phyloP scores from a whole-genome alignment of 2,797 vertebrate genomes.

The Anguilla megastoma region DNA sequence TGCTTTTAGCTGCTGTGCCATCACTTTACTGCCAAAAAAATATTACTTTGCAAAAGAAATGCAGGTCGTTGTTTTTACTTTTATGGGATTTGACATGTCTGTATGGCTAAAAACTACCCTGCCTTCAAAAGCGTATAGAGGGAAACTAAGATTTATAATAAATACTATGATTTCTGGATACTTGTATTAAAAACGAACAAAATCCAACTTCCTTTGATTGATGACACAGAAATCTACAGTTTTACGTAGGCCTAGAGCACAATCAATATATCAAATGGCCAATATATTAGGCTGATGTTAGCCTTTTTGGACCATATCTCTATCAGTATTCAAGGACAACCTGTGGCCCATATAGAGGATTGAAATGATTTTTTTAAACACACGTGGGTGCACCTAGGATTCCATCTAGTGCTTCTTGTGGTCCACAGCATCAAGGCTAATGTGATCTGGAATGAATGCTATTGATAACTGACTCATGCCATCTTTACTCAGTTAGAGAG shows the following conservation, averaged over 20 bases:
- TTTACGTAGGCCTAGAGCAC: not conserved
- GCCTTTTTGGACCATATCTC: not conserved
- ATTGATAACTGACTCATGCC: no score
- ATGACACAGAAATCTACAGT: not conserved
- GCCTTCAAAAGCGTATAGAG: not conserved
- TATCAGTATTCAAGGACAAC: no score
- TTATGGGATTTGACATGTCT: not conserved
- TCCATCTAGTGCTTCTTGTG: no score
- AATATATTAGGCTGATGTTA: not conserved
- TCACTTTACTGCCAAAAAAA: slow-evolving; percentile 1
- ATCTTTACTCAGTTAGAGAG: no score
- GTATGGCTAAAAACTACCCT: not conserved
- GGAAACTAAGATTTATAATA: not conserved
- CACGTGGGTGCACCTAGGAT: no score
- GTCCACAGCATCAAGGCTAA: no score
- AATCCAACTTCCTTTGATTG: not conserved
- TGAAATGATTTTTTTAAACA: no score
- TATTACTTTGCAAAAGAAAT: not conserved
- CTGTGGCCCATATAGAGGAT: no score
- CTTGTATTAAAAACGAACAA: not conserved
- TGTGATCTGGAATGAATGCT: no score
- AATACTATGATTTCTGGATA: not conserved
- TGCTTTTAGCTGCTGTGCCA: not conserved
- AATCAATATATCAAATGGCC: not conserved
- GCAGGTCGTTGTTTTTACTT: not conserved